Percentiles rank a stretch among this genome's conserved stretches.
Conservation (phyloP, 2,113 vertebrate species). For the Chauna torquata region DNA sequence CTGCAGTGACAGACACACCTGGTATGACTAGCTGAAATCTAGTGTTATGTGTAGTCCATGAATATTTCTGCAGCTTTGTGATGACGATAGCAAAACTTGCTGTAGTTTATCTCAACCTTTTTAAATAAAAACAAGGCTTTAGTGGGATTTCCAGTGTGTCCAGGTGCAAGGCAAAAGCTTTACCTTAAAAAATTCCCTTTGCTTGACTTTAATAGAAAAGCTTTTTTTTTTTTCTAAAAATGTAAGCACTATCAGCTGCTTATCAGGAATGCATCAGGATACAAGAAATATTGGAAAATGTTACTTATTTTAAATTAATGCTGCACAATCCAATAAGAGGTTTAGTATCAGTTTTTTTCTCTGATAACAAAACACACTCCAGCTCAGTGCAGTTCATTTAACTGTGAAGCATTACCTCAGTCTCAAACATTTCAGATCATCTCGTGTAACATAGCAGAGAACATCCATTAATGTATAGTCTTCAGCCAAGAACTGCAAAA, state of each 20-base stretch:
- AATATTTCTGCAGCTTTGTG: not conserved
- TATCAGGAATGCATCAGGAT: not conserved
- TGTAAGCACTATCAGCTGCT: not conserved
- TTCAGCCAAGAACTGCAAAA: constrained; percentile 83
- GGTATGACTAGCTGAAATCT: not conserved
- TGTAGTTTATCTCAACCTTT: not conserved
- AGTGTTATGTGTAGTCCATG: not conserved
- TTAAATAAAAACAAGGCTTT: not conserved
- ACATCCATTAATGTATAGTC: constrained; percentile 90
- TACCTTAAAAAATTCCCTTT: not conserved
- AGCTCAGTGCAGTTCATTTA: not conserved
- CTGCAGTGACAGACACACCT: not conserved
- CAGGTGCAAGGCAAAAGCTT: not conserved
- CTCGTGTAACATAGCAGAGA: constrained; percentile 90
- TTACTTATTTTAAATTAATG: not conserved
- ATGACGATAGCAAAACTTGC: not conserved
- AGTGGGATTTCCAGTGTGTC: not conserved
- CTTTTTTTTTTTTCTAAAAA: not conserved
- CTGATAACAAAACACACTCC: not conserved
- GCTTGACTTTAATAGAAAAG: not conserved
- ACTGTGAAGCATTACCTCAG: constrained; percentile 82
- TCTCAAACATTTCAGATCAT: constrained; percentile 93
- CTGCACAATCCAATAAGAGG: not conserved
- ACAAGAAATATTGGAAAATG: not conserved
- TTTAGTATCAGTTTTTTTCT: not conserved